These are phyloP conservation scores for Caenorhabditis japonica DNA, from an alignment of 2,888 invertebrate genomes.

Conservation along the genomic window DNA sequence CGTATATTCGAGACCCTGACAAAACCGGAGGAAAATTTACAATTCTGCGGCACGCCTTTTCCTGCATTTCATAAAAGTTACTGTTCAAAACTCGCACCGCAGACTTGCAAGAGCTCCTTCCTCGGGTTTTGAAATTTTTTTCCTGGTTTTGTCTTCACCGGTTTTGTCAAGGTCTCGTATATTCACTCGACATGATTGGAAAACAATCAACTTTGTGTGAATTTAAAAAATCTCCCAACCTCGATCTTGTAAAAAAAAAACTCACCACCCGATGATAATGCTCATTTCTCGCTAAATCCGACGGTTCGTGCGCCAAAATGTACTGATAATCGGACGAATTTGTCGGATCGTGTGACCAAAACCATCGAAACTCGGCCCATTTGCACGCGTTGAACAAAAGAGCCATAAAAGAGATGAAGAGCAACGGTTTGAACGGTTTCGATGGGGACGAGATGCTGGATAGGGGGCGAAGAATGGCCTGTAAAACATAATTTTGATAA, in stretches of 20 bases:
- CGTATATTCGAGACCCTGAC: too few relatives aligned
- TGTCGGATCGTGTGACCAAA: constrained; percentile 36
- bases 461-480: constrained; percentile 62
- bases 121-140: too few relatives aligned
- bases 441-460: constrained; percentile 52
- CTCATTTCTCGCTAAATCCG: constrained; percentile 60
- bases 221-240: background rate
- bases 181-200: too few relatives aligned
- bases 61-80: too few relatives aligned
- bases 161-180: too few relatives aligned
- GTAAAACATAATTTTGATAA: constrained; percentile 1
- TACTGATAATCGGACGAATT: constrained; percentile 39
- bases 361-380: constrained; percentile 74
- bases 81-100: too few relatives aligned
- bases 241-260: background rate
- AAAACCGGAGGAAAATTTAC: too few relatives aligned
- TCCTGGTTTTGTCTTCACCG: too few relatives aligned
- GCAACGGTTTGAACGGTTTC: constrained; percentile 61
- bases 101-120: too few relatives aligned
- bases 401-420: constrained; percentile 66
- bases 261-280: constrained; percentile 60
- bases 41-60: too few relatives aligned
- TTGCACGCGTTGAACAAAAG: constrained; percentile 73
- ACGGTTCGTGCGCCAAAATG: constrained; percentile 64
- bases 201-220: too few relatives aligned